Evolutionary conservation across 1,140 invertebrate genomes (phyloP).

Genomic region (Drosophila malerkotliana): DNA sequence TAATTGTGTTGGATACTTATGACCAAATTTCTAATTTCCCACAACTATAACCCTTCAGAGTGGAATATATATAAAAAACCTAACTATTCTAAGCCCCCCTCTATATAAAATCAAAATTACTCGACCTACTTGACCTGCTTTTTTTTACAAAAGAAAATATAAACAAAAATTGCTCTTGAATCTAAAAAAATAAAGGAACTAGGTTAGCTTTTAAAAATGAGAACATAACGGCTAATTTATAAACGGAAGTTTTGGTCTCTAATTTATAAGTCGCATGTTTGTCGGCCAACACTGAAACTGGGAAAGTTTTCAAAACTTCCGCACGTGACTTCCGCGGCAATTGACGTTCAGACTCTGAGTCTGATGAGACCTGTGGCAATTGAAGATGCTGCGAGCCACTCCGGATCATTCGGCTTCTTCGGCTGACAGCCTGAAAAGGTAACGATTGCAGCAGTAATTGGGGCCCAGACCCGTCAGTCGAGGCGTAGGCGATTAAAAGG

Average conservation of each 20-base stretch:
- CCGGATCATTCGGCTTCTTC: constrained; percentile 8
- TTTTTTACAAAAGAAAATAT: background rate
- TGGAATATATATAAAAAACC: too few relatives aligned
- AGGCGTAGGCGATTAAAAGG: constrained; percentile 78
- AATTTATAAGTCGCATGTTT: constrained; percentile 70
- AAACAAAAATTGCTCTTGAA: background rate
- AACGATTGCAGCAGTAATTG: constrained; percentile 65
- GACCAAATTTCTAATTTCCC: too few relatives aligned
- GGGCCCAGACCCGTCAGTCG: constrained; percentile 43
- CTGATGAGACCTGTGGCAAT: constrained; percentile 32
- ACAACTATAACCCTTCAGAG: too few relatives aligned
- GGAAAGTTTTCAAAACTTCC: constrained; percentile 67
- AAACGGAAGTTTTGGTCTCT: constrained; percentile 62
- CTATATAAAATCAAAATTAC: background rate
- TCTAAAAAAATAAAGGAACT: constrained; percentile 22
- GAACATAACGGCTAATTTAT: constrained; percentile 43
- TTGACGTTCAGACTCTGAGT: constrained; percentile 16
- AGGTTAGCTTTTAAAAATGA: constrained; percentile 62
- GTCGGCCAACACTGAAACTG: constrained; percentile 28
- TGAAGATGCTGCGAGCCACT: constrained; percentile 28
- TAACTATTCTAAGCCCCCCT: too few relatives aligned
- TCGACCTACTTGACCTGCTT: background rate
- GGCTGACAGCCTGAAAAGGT: constrained; percentile 43
- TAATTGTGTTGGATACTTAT: too few relatives aligned
- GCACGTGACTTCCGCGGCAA: constrained; percentile 72